Base-by-base conservation (phyloP, 2,113 vertebrate species). In the Sardina pilchardus region DNA sequence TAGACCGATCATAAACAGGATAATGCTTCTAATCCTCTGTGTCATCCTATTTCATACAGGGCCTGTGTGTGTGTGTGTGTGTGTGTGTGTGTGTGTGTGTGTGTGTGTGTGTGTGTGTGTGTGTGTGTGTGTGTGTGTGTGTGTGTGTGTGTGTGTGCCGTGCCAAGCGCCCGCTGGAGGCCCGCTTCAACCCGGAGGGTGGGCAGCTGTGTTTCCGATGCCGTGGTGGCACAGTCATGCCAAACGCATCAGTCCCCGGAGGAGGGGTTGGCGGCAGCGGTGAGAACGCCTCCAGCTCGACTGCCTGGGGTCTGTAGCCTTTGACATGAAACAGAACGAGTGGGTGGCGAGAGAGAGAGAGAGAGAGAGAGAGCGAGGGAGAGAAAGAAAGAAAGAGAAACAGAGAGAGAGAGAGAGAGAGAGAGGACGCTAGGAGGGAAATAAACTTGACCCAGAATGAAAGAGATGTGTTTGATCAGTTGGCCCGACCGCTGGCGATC, bases 71-170 rank as follows among this genome's bases (percentile, higher is more conserved):
- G 44, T 17, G 42, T 83, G 14, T 83, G 83, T 67, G 36, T 45
- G 83, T 45, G 83, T 71, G 83, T 84, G 83, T 87, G 44, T 80
- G 63, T 48, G 34, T 67, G 82, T 83, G 53, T 43, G 82, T 63
- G 50, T 63, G 82, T 43, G 50, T 43, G 53, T 83, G 82, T 10
- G 21, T n/a, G 8, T 82, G 89, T 26, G n/a, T 24, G 12, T 82
- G 56, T 83, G 85, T 87, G 86, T 88, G 12, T 82, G 56, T 83
- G 85, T 87, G 86, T 88, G 83, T 82, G 48, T 39, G n/a, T 39
- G 82, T 53, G 26, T 87, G 85, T 67, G n/a, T 85, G 89, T 89
- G 88, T 90, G 10, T 34, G 26, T 26, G 26, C 63, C 26, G 63
- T 71, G 63, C 63, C 63, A 71, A 71, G 63, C 26, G 14, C n/a